phyloP scores from a whole-genome alignment of 2,888 invertebrate genomes.

The Troglohyphantes excavatus region DNA sequence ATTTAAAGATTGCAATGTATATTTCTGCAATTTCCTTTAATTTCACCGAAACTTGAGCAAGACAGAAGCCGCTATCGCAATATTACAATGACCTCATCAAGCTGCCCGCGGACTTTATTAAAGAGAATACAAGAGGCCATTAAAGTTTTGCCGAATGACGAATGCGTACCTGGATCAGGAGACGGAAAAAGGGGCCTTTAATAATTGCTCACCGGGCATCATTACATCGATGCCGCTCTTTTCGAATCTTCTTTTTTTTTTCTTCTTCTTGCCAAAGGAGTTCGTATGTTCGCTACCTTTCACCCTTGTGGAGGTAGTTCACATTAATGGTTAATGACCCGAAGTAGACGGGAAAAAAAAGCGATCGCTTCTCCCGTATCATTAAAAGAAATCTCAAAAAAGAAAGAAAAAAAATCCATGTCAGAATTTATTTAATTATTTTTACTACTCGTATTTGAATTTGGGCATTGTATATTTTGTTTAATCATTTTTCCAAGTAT shows the following conservation, averaged over 20 bases:
- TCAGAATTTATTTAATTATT: background rate
- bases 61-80: background rate
- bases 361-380: background rate
- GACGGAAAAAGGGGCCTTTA: background rate
- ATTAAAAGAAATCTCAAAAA: background rate
- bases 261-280: background rate
- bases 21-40: too few relatives aligned
- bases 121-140: background rate
- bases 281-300: constrained; percentile 23
- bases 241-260: background rate
- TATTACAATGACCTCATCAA: background rate
- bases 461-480: too few relatives aligned
- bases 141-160: background rate
- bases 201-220: background rate
- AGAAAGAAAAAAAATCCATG: background rate
- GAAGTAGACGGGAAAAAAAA: constrained; percentile 8
- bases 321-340: constrained; percentile 20
- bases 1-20: too few relatives aligned
- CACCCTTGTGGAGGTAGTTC: constrained; percentile 2
- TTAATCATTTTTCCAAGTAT: too few relatives aligned
- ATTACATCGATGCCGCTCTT: background rate
- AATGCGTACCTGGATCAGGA: background rate
- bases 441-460: too few relatives aligned
- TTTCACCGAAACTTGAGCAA: too few relatives aligned
- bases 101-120: background rate